Evolutionary conservation across 2,113 vertebrate species (phyloP).

Genomic region (Salvelinus fontinalis): DNA sequence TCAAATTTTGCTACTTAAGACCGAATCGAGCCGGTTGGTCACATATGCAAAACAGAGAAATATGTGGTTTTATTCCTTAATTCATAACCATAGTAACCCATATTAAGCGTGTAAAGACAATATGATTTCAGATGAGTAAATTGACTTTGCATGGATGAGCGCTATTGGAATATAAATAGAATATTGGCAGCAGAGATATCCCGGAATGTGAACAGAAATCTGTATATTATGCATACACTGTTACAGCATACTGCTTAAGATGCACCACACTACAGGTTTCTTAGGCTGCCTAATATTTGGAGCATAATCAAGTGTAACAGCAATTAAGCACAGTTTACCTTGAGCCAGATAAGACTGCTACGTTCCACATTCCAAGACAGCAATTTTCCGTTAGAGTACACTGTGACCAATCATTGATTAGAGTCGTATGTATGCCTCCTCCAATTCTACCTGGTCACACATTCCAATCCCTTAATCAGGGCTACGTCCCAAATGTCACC

Average conservation of each 20-base stretch:
- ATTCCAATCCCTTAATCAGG: slow-evolving; percentile 31
- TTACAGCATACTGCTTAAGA: too few species aligned
- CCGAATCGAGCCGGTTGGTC: too few species aligned
- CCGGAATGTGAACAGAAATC: too few species aligned
- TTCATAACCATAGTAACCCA: not conserved
- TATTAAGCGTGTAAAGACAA: not conserved
- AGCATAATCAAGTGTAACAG: too few species aligned
- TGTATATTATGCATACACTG: too few species aligned
- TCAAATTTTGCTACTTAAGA: not conserved
- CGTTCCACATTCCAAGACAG: slow-evolving; percentile 12
- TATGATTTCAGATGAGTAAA: too few species aligned
- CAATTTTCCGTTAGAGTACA: slow-evolving; percentile 15
- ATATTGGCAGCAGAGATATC: too few species aligned
- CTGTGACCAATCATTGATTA: slow-evolving; percentile 35
- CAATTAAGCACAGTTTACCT: slow-evolving; percentile 21
- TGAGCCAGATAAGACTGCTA: slow-evolving; percentile 23
- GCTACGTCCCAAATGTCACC: not conserved
- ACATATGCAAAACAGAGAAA: not conserved
- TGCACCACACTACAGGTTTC: too few species aligned
- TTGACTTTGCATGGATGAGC: too few species aligned
- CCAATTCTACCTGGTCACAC: slow-evolving; percentile 35
- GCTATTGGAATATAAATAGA: too few species aligned
- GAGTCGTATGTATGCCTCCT: slow-evolving; percentile 12
- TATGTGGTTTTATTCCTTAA: not conserved
- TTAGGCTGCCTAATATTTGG: too few species aligned